These are phyloP conservation scores for Rhinolophus sinicus DNA, from an alignment of 2,113 vertebrate species.

Conservation along the genomic window DNA sequence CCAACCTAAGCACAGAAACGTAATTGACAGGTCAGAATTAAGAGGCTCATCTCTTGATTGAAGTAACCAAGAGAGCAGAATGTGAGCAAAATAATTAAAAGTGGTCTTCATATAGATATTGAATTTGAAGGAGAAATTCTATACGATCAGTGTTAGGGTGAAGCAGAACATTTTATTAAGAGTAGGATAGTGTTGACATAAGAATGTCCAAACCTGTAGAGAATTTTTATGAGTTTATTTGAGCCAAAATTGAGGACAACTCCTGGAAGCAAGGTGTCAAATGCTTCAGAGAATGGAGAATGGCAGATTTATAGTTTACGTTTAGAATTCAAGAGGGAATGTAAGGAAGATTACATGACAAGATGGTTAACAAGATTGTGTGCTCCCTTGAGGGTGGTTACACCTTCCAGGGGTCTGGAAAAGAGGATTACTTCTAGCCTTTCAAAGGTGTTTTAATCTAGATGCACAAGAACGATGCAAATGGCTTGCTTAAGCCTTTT, in stretches of 20 bases:
- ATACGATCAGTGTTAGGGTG: not conserved
- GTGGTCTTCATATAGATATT: not conserved
- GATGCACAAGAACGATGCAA: not conserved
- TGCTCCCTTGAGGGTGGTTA: too few species aligned
- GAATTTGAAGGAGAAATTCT: not conserved
- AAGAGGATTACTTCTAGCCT: not conserved
- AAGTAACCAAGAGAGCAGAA: not conserved
- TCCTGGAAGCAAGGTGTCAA: not conserved
- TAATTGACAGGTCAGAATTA: not conserved
- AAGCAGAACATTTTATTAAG: not conserved
- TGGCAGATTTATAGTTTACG: too few species aligned
- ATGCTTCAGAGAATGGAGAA: not conserved
- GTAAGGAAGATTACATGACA: too few species aligned
- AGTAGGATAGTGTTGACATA: not conserved
- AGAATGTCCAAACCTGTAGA: not conserved
- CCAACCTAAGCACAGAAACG: not conserved
- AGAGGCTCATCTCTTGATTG: not conserved
- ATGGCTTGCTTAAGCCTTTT: not conserved
- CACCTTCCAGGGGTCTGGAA: not conserved
- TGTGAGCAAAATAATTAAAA: not conserved
- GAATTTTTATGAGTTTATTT: not conserved
- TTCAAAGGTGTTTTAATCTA: not conserved
- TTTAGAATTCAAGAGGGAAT: too few species aligned
- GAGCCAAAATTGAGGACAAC: not conserved
- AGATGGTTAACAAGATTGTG: too few species aligned